These are phyloP conservation scores for Stegana nigrithorax DNA, from an alignment of 2,888 invertebrate species.

Conservation along the genomic window DNA sequence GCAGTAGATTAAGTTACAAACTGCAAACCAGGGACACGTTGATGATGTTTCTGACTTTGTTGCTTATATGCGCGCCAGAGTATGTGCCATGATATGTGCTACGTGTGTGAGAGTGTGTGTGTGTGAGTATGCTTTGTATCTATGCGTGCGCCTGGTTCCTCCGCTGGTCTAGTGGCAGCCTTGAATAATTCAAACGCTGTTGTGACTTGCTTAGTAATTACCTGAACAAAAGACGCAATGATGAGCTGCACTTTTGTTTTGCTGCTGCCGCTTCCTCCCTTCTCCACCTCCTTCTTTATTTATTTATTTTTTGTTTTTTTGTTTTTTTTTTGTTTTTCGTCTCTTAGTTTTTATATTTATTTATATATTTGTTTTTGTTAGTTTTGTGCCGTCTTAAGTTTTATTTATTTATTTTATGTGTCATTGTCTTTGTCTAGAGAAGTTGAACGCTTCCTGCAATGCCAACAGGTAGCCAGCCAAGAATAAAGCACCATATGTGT, in stretches of 20 bases:
- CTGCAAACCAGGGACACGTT: conserved; percentile 20
- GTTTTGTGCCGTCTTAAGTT: not conserved
- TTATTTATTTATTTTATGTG: conserved; percentile 15
- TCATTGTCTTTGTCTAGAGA: conserved; percentile 32
- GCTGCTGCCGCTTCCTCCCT: conserved; percentile 23
- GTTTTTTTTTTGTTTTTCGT: conserved; percentile 33
- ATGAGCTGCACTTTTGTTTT: conserved; percentile 31
- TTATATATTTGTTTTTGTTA: conserved; percentile 7
- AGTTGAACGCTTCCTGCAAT: conserved; percentile 60
- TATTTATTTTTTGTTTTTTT: not conserved
- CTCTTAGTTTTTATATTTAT: conserved; percentile 23
- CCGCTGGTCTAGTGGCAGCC: conserved; percentile 46
- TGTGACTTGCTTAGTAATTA: conserved; percentile 62
- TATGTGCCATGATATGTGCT: not conserved
- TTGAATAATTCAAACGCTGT: conserved; percentile 61
- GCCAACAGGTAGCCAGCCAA: conserved; percentile 31
- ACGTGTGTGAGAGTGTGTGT: conserved; percentile 2
- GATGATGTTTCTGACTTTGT: conserved; percentile 32
- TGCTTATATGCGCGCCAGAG: not conserved
- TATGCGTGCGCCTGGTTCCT: not conserved
- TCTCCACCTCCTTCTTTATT: conserved; percentile 26
- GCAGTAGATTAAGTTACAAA: conserved; percentile 22
- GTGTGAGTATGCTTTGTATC: not conserved
- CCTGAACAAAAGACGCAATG: conserved; percentile 39
- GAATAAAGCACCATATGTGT: no score